A percentile compares a stretch with the other conserved stretches of the same genome.
Conservation (phyloP, 2,113 vertebrate genomes). For the Corythoichthys haematopterus region DNA sequence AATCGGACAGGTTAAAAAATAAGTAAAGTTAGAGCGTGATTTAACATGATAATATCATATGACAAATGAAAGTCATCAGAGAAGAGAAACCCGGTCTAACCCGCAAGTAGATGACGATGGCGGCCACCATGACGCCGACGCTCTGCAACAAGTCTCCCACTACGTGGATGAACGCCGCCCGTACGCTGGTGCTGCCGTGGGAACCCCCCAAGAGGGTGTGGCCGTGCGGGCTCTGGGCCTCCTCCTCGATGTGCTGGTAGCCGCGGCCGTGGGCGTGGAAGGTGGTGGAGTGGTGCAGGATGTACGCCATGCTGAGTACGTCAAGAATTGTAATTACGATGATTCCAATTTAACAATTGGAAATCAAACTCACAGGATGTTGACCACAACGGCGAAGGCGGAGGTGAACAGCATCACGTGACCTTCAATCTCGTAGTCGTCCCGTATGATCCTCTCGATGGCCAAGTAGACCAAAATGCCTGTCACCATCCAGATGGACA, state of each 20-base stretch:
- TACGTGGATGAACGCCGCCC: slow-evolving; percentile 92
- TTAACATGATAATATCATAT: too few species aligned
- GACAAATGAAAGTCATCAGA: too few species aligned
- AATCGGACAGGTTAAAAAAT: too few species aligned
- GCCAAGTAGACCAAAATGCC: slow-evolving; percentile 88
- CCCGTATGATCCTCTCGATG: slow-evolving; percentile 82
- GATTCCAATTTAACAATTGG: background rate
- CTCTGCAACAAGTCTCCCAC: slow-evolving; percentile 95
- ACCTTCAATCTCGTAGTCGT: slow-evolving; percentile 90
- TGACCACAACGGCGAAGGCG: slow-evolving; percentile 82
- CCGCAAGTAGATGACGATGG: slow-evolving; percentile 92
- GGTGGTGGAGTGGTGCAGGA: slow-evolving; percentile 86
- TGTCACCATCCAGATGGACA: slow-evolving; percentile 95
- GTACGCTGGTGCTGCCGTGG: slow-evolving; percentile 85
- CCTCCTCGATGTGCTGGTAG: slow-evolving; percentile 83
- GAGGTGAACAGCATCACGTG: slow-evolving; percentile 89
- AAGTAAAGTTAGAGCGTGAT: too few species aligned
- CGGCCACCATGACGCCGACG: slow-evolving; percentile 86
- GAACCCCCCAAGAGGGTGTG: slow-evolving; percentile 56
- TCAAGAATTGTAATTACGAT: too few species aligned
- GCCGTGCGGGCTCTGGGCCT: slow-evolving; percentile 62
- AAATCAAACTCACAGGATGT: slow-evolving; percentile 80
- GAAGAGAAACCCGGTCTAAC: slow-evolving; percentile 61
- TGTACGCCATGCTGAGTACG: slow-evolving; percentile 86
- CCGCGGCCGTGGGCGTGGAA: slow-evolving; percentile 77